Evolutionary conservation across 2,888 invertebrate species (phyloP).

Genomic region (Amblyteles armatorius): DNA sequence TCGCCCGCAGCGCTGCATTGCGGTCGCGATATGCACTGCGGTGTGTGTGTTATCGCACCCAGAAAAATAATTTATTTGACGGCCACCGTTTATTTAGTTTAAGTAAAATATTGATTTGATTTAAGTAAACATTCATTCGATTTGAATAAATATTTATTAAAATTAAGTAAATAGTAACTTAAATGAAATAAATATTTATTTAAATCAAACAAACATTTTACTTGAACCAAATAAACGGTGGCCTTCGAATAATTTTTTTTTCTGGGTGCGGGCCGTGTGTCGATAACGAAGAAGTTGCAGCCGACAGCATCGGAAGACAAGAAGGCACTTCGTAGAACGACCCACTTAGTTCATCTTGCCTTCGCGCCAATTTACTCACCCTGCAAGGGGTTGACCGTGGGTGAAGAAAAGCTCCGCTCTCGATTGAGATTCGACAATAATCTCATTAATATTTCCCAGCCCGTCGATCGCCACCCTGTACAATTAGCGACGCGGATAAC

Average conservation of each 20-base stretch:
- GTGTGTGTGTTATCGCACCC: slow-evolving; percentile 1
- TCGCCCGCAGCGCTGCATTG: slow-evolving; percentile 5
- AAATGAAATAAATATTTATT: no score
- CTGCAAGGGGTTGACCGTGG: background rate
- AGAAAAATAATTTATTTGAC: no score
- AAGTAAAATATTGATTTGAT: no score
- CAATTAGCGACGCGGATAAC: slow-evolving; percentile 37
- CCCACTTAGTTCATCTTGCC: slow-evolving; percentile 1
- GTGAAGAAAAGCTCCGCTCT: background rate
- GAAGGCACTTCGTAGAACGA: slow-evolving; percentile 11
- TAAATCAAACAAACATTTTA: no score
- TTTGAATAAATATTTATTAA: no score
- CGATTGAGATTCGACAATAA: background rate
- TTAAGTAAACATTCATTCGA: no score
- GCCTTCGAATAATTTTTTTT: no score
- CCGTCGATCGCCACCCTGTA: background rate
- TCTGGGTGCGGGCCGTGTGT: background rate
- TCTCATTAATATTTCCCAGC: background rate
- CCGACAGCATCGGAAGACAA: slow-evolving; percentile 5
- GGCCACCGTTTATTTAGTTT: no score
- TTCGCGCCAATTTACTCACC: slow-evolving; percentile 46
- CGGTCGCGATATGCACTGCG: background rate
- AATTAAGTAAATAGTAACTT: no score
- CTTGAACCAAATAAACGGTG: no score
- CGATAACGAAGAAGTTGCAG: slow-evolving; percentile 33